Base-by-base conservation (phyloP, 2,888 invertebrate genomes). In the Plagodis dolabraria region DNA sequence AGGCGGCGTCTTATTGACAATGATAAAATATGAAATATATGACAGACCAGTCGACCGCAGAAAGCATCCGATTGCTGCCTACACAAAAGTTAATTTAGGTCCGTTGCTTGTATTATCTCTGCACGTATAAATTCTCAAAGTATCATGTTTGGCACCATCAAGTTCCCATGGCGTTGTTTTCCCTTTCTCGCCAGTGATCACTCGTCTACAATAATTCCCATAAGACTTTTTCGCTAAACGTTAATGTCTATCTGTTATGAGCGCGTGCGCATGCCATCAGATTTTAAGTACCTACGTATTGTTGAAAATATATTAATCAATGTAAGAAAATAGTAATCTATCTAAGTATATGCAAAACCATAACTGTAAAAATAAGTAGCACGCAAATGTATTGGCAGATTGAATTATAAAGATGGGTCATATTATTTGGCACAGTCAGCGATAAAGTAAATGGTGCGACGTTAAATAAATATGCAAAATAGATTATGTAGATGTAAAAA, bases 111-210 rank as follows among this genome's bases (percentile, higher is more conserved):
- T 72, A 72, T 75, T 62, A 74, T 72, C 66, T 68, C 67, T 36
- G n/a, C 52, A 70, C 59, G 69, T 60, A 67, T 60, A 64, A 66
- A 67, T 74, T 65, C 66, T 70, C 69, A 73, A 63, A 67, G 51
- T 65, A 68, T 68, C 66, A 68, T 67, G 68, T 63, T 77, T 76
- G 73, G 74, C 74, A 76, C 73, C 77, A 75, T 77, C 82, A 75
- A 80, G 80, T 87, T 87, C 86, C 82, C 87, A 87, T 85, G 78
- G 65, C n/a, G 53, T 58, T 71, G 71, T 67, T 71, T 72, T 70
- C 75, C 70, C 79, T 83, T 87, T 87, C 87, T 83, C 87, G 87
- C 85, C 76, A 80, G 71, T 80, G 88, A 88, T 87, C 86, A 72
- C 65, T 68, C 68, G 70, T 69, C 76, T 70, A 75, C 71, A 74